Evolutionary conservation across 2,797 vertebrate genomes (phyloP).

Genomic region (Leuciscus waleckii): DNA sequence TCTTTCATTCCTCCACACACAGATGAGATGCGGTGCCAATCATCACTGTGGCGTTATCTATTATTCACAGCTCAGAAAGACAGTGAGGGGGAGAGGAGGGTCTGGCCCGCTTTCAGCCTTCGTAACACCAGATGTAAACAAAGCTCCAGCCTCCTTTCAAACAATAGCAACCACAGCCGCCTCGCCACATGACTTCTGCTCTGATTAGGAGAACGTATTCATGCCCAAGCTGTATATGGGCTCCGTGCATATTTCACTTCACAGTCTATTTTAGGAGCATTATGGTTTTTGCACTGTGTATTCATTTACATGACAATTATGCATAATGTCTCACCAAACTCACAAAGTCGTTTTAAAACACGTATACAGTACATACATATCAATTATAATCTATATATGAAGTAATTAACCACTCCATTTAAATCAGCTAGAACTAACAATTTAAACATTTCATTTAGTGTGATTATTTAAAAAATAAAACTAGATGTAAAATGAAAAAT

Average conservation of each 20-base stretch:
- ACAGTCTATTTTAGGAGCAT: not conserved
- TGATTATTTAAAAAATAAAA: not conserved
- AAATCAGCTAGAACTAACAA: not conserved
- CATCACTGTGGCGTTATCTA: constrained; percentile 17
- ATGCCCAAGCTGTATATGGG: constrained; percentile 9
- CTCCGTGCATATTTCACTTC: not conserved
- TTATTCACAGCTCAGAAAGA: constrained; percentile 45
- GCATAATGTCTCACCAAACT: not conserved
- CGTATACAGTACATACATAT: too few relatives aligned
- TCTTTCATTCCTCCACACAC: constrained; percentile 18
- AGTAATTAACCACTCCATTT: not conserved
- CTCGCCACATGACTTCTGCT: constrained; percentile 26
- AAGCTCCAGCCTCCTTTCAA: constrained; percentile 47
- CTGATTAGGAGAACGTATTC: constrained; percentile 49
- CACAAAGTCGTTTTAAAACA: not conserved
- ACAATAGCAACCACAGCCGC: constrained; percentile 43
- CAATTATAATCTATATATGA: not conserved
- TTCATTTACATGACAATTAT: not conserved
- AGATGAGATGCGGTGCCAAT: constrained; percentile 17
- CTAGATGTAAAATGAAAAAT: not conserved
- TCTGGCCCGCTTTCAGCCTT: constrained; percentile 44
- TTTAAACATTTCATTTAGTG: not conserved
- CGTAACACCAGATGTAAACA: constrained; percentile 50
- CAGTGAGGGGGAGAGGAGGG: not conserved
- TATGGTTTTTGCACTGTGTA: not conserved